These are phyloP conservation scores for Thamnophis elegans DNA, from an alignment of 2,797 vertebrate genomes.

Conservation along the genomic window DNA sequence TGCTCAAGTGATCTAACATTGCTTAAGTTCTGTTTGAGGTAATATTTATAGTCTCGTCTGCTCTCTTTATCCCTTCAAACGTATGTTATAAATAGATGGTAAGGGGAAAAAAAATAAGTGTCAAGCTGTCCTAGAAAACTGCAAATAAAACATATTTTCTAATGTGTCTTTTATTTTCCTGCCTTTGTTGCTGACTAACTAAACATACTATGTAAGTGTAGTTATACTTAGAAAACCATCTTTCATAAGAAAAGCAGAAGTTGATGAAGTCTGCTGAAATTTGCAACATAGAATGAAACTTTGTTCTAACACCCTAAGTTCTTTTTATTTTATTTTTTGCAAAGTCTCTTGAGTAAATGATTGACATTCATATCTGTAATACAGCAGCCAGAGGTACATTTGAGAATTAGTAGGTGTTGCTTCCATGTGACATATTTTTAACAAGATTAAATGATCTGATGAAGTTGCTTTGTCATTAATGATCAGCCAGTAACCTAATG, in stretches of 20 bases:
- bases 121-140: neutral
- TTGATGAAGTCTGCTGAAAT: neutral
- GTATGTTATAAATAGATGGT: neutral
- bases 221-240: neutral
- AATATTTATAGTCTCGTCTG: neutral
- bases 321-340: constrained; percentile 2
- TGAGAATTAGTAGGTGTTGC: neutral
- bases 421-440: neutral
- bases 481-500: neutral
- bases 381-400: neutral
- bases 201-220: neutral
- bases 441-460: constrained; percentile 12
- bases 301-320: neutral
- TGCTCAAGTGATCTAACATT: constrained; percentile 15
- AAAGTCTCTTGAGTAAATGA: constrained; percentile 8
- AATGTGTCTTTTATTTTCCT: constrained; percentile 46
- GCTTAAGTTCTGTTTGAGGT: constrained; percentile 21
- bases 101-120: neutral
- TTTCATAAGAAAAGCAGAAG: neutral
- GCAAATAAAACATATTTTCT: constrained; percentile 50
- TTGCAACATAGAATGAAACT: neutral
- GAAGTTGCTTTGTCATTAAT: constrained; percentile 2
- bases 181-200: constrained; percentile 32
- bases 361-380: neutral
- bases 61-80: neutral